A percentile compares a stretch with the other conserved stretches of the same genome.
Conservation (phyloP, 2,888 invertebrate species). For the Platynereis dumerilii region DNA sequence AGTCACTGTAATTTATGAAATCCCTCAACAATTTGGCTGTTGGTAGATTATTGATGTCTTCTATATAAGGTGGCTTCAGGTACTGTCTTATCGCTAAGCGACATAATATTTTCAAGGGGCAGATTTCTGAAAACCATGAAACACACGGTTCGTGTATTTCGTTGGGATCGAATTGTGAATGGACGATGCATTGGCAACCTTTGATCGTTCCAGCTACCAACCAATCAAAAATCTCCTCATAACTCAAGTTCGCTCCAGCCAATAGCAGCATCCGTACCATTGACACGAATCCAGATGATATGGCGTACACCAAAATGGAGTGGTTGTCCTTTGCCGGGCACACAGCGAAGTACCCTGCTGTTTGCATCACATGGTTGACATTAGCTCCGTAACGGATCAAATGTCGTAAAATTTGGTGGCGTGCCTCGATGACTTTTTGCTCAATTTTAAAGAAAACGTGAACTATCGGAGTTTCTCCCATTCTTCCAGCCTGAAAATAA, state of each 20-base stretch:
- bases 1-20: too few species aligned
- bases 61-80: neutral
- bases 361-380: neutral
- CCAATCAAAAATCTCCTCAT: slow-evolving; percentile 1
- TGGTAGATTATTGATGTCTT: too few species aligned
- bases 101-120: neutral
- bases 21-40: too few species aligned
- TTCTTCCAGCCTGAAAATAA: too few species aligned
- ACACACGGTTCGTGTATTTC: neutral
- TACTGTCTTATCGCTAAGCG: neutral
- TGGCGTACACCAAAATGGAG: slow-evolving; percentile 1
- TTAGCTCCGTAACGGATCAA: neutral
- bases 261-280: neutral
- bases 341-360: neutral
- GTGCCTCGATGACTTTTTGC: neutral
- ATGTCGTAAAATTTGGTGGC: slow-evolving; percentile 1
- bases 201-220: neutral
- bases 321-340: slow-evolving; percentile 2
- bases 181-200: neutral
- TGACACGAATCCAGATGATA: neutral
- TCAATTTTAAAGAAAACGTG: neutral
- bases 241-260: neutral
- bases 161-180: neutral
- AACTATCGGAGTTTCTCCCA: too few species aligned
- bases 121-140: neutral